A percentile compares a stretch with the other conserved stretches of the same genome.
Conservation (phyloP, 2,888 invertebrate species). For the Chironomus riparius region DNA sequence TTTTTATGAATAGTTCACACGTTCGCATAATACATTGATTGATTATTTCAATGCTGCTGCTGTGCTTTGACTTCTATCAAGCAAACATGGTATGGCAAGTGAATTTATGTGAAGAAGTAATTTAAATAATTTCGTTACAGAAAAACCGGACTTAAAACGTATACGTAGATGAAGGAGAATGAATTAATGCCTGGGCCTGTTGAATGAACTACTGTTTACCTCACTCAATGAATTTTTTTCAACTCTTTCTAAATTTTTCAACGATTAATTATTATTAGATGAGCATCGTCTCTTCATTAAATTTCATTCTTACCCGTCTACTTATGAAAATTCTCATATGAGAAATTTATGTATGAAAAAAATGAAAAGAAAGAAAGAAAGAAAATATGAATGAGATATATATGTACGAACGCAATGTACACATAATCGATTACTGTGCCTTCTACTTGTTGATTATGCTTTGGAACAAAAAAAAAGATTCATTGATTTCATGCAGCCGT, state of each 20-base stretch:
- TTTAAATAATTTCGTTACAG: constrained; percentile 25
- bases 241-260: background rate
- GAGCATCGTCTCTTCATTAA: background rate
- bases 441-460: constrained; percentile 26
- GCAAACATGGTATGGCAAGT: background rate
- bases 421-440: constrained; percentile 20
- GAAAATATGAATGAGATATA: background rate
- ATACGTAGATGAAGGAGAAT: background rate
- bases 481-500: constrained; percentile 17
- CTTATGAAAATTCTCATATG: background rate
- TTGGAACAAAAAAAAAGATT: background rate
- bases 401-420: constrained; percentile 1
- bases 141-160: background rate
- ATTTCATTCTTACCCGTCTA: background rate
- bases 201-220: constrained; percentile 23
- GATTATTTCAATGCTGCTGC: constrained; percentile 19
- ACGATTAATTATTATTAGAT: constrained; percentile 25
- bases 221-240: constrained; percentile 2
- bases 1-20: constrained; percentile 22
- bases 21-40: constrained; percentile 26
- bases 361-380: background rate
- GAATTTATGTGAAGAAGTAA: constrained; percentile 19
- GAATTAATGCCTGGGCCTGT: background rate
- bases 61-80: background rate
- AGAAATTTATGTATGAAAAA: background rate